phyloP scores from a whole-genome alignment of 2,888 invertebrate species.

The Lingula anatina region DNA sequence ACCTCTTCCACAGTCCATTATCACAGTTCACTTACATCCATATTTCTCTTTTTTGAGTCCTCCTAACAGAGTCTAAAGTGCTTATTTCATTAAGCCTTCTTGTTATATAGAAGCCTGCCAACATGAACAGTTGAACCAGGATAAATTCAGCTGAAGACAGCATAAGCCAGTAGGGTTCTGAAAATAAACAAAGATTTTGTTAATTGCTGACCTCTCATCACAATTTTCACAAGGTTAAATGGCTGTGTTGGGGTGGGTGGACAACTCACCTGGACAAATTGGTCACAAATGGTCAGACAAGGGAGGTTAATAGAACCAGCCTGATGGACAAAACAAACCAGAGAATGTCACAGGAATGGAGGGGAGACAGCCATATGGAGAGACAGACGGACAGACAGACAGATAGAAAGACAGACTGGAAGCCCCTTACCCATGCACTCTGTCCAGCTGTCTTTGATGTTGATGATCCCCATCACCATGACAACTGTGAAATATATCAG shows the following conservation, averaged over 20 bases:
- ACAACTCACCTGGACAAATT: not conserved
- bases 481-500: conserved; percentile 55
- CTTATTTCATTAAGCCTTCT: conserved; percentile 50
- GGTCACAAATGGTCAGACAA: not conserved
- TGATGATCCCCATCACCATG: conserved; percentile 54
- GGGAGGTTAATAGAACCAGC: not conserved
- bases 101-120: conserved; percentile 56
- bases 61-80: conserved; percentile 49
- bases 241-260: not conserved
- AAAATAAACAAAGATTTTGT: conserved; percentile 9
- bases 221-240: no score
- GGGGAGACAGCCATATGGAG: no score
- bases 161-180: conserved; percentile 57
- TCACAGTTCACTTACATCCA: conserved; percentile 55
- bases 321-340: not conserved
- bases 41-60: conserved; percentile 55
- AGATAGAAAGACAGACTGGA: not conserved
- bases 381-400: no score
- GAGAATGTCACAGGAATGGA: no score
- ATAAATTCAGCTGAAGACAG: conserved; percentile 56
- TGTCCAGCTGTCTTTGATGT: conserved; percentile 53
- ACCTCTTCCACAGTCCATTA: no score
- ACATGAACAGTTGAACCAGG: conserved; percentile 55
- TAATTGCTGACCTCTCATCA: no score
- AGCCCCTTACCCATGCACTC: conserved; percentile 56